phyloP scores from a whole-genome alignment of 1,140 invertebrate species.

The Tetraneura akinire region DNA sequence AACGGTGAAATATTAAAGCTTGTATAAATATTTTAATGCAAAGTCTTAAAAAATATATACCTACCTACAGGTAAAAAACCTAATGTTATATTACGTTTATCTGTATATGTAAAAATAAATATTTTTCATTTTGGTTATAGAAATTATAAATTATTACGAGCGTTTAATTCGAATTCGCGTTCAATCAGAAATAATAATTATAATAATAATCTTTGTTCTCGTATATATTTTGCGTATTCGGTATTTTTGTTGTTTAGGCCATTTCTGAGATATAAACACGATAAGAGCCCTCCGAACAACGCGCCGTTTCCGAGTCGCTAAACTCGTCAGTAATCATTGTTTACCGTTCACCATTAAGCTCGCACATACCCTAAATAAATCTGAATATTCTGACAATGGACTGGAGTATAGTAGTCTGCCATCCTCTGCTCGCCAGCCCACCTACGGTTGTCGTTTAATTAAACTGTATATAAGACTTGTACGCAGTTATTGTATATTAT shows the following conservation, averaged over 20 bases:
- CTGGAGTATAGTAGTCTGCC: constrained; percentile 40
- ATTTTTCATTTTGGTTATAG: neutral
- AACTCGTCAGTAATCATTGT: constrained; percentile 42
- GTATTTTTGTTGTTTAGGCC: neutral
- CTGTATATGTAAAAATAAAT: neutral
- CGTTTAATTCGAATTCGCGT: too few species aligned
- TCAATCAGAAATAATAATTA: too few species aligned
- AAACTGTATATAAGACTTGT: constrained; percentile 44
- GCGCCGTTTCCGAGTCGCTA: constrained; percentile 27
- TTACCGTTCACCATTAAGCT: constrained; percentile 43
- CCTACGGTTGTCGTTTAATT: constrained; percentile 45
- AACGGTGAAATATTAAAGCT: too few species aligned
- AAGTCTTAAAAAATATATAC: too few species aligned
- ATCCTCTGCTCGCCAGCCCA: neutral
- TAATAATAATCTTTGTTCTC: too few species aligned
- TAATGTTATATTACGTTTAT: too few species aligned
- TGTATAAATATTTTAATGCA: too few species aligned
- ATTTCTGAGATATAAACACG: constrained; percentile 15
- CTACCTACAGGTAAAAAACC: too few species aligned
- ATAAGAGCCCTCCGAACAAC: constrained; percentile 35
- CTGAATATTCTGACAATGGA: constrained; percentile 49
- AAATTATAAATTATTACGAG: too few species aligned
- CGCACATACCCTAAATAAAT: constrained; percentile 46
- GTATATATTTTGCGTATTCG: neutral
- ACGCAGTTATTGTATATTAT: neutral